These are phyloP conservation scores for Mormyrus proboscirostris DNA, from an alignment of 2,797 vertebrate genomes.

Conservation along the genomic window DNA sequence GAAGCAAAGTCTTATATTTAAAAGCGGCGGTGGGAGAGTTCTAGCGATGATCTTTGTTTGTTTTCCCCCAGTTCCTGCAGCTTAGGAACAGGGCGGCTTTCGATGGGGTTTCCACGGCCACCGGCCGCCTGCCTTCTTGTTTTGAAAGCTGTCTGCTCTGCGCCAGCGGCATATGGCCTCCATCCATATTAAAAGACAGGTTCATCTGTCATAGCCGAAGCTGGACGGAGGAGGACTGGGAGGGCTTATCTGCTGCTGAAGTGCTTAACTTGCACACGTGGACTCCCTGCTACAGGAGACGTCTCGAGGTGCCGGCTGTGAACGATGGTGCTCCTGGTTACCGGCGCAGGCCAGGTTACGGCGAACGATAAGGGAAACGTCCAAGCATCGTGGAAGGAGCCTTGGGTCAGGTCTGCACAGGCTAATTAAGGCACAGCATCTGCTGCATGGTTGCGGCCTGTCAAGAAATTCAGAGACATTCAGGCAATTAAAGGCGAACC, in stretches of 20 bases:
- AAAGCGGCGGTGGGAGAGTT: neutral
- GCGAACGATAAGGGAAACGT: constrained; percentile 86
- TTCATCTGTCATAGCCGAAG: constrained; percentile 90
- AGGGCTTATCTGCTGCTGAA: constrained; percentile 90
- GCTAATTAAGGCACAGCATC: constrained; percentile 97
- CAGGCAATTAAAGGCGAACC: constrained; percentile 77
- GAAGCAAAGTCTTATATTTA: neutral
- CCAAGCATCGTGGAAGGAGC: constrained; percentile 79
- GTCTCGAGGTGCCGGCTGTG: constrained; percentile 68
- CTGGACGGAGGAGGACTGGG: constrained; percentile 73
- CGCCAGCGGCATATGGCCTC: constrained; percentile 99
- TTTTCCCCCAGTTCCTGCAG: neutral
- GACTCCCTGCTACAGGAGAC: constrained; percentile 67
- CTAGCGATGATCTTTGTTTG: neutral
- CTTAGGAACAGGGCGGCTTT: neutral
- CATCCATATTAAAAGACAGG: constrained; percentile 95
- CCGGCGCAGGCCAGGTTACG: constrained; percentile 69
- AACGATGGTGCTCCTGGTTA: constrained; percentile 67
- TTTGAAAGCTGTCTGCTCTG: constrained; percentile 19
- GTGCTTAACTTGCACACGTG: constrained; percentile 67
- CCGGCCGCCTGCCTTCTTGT: neutral
- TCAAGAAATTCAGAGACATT: constrained; percentile 80
- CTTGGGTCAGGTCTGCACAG: constrained; percentile 85
- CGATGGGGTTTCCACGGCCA: neutral
- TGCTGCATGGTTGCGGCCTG: constrained; percentile 69